These are phyloP conservation scores for Bacillus rossius DNA, from an alignment of 1,140 invertebrate species.

Conservation along the genomic window DNA sequence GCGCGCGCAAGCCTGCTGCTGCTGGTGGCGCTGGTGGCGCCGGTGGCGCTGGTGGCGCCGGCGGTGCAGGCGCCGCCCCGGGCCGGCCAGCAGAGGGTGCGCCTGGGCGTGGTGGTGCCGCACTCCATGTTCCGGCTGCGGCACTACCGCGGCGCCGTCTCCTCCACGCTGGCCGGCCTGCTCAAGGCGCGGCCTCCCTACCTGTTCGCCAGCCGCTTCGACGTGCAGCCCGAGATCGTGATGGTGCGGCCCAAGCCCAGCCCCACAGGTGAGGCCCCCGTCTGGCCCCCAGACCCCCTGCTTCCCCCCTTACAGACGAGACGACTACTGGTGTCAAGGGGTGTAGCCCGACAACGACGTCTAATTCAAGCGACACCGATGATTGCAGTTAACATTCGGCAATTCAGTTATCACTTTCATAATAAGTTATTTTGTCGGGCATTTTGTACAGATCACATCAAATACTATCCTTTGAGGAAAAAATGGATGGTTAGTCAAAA, in stretches of 20 bases:
- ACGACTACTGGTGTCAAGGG: too few species aligned
- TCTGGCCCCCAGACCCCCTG: neutral
- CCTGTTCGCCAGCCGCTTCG: constrained; percentile 55
- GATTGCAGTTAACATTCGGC: too few species aligned
- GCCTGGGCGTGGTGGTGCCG: constrained; percentile 67
- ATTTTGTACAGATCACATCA: too few species aligned
- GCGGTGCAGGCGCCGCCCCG: neutral
- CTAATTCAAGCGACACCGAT: too few species aligned
- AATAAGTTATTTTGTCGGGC: too few species aligned
- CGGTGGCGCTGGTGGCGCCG: neutral
- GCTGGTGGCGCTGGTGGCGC: neutral
- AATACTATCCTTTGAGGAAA: too few species aligned
- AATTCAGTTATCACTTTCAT: too few species aligned
- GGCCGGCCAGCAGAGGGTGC: neutral
- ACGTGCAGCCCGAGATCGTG: constrained; percentile 59
- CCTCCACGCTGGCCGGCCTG: constrained; percentile 56
- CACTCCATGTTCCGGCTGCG: constrained; percentile 67
- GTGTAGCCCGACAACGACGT: too few species aligned
- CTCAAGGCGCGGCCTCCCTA: constrained; percentile 40
- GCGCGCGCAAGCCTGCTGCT: neutral
- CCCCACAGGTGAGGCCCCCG: constrained; percentile 60
- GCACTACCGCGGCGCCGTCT: constrained; percentile 65
- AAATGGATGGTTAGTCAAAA: too few species aligned
- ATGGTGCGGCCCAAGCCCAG: constrained; percentile 71
- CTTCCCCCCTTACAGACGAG: too few species aligned